These are phyloP conservation scores for Eretmocerus hayati DNA, from an alignment of 2,888 invertebrate species.

Conservation along the genomic window DNA sequence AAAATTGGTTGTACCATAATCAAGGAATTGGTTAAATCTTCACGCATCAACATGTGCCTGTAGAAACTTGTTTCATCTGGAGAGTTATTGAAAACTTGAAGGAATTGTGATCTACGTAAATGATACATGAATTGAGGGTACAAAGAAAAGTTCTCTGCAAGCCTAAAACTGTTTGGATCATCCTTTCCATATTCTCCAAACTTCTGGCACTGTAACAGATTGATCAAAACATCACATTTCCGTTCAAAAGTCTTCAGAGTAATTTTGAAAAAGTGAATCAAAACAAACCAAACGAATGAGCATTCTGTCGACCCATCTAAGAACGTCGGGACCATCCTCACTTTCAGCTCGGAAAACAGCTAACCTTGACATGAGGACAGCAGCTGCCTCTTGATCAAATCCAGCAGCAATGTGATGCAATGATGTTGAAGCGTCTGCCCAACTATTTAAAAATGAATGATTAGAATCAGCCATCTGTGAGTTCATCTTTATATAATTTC, in stretches of 20 bases:
- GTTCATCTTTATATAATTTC: not conserved
- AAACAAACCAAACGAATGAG: constrained; percentile 83
- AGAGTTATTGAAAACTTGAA: constrained; percentile 99
- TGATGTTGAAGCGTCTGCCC: constrained; percentile 90
- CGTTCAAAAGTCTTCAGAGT: not conserved
- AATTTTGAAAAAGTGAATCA: not conserved
- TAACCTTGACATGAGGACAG: constrained; percentile 93
- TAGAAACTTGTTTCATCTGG: constrained; percentile 99
- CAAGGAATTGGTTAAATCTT: constrained; percentile 93
- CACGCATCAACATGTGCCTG: constrained; percentile 94
- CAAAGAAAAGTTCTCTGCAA: constrained; percentile 93
- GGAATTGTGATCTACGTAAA: constrained; percentile 92
- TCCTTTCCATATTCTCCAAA: constrained; percentile 98
- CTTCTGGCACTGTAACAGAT: constrained; percentile 86
- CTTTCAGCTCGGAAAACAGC: constrained; percentile 94
- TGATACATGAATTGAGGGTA: constrained; percentile 99
- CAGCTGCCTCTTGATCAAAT: constrained; percentile 97
- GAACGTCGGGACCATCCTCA: constrained; percentile 92
- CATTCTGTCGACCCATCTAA: constrained; percentile 98
- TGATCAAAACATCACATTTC: too few relatives aligned
- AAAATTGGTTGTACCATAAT: constrained; percentile 99
- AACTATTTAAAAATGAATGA: constrained; percentile 51
- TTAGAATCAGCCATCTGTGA: too few relatives aligned
- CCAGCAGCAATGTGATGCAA: constrained; percentile 88
- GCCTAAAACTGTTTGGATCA: constrained; percentile 91